Evolutionary conservation across 2,888 invertebrate species (phyloP).

Genomic region (Sialis lutaria): DNA sequence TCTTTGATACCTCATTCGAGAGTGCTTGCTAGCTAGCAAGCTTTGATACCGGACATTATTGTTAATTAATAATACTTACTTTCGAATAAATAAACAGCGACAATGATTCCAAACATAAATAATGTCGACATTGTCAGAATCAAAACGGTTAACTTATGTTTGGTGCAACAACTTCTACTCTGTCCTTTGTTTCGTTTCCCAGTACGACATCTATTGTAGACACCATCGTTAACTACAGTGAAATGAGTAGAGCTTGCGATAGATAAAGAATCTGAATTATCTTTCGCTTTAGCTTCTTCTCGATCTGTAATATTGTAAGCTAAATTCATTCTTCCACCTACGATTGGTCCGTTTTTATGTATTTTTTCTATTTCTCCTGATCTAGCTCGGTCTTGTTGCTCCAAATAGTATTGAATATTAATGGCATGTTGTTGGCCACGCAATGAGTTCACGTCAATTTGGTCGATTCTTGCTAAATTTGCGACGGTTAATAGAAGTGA

Average conservation of each 20-base stretch:
- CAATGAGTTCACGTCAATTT: conserved; percentile 12
- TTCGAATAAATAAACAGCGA: conserved; percentile 69
- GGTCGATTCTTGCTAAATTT: conserved; percentile 34
- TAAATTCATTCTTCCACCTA: conserved; percentile 8
- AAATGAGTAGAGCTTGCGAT: conserved; percentile 77
- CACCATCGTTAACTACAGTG: conserved; percentile 57
- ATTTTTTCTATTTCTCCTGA: conserved; percentile 19
- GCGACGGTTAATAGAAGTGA: conserved; percentile 64
- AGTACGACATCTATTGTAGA: conserved; percentile 11
- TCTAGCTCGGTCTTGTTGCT: conserved; percentile 17
- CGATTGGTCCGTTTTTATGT: conserved; percentile 11
- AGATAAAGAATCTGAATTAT: conserved; percentile 46
- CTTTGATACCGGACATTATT: conserved; percentile 1
- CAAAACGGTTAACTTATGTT: conserved; percentile 65
- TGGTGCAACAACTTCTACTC: conserved; percentile 51
- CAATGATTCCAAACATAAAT: conserved; percentile 62
- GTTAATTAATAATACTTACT: conserved; percentile 40
- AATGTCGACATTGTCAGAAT: conserved; percentile 69
- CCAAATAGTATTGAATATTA: conserved; percentile 21
- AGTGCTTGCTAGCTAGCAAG: too few species aligned
- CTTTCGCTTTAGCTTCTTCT: neutral
- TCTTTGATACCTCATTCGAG: too few species aligned
- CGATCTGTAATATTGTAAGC: conserved; percentile 7
- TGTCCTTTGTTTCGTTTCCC: conserved; percentile 15
- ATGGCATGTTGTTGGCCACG: conserved; percentile 16